A percentile compares a stretch with the other conserved stretches of the same genome.
Conservation (phyloP, 2,888 invertebrate species). For the Yponomeuta evonymella region DNA sequence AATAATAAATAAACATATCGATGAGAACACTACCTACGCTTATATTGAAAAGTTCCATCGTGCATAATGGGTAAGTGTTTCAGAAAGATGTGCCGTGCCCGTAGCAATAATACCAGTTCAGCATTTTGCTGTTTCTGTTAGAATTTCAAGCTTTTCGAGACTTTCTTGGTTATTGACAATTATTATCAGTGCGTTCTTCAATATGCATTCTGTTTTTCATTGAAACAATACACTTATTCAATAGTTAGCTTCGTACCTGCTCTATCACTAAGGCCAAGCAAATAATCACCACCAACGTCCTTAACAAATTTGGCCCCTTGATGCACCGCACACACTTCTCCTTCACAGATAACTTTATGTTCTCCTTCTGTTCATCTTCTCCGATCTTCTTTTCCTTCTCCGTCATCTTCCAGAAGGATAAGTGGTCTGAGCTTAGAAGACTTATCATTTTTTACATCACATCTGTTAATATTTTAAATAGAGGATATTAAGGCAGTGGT, state of each 20-base stretch:
- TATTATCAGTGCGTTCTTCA: too few relatives aligned
- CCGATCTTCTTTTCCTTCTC: constrained; percentile 23
- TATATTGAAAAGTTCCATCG: too few relatives aligned
- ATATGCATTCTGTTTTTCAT: too few relatives aligned
- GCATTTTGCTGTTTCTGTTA: too few relatives aligned
- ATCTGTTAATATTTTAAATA: neutral
- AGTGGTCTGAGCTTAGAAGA: neutral
- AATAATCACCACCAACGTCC: constrained; percentile 69
- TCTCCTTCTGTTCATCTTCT: constrained; percentile 26
- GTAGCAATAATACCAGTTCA: too few relatives aligned
- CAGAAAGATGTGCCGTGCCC: too few relatives aligned
- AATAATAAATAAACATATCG: too few relatives aligned
- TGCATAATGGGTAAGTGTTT: too few relatives aligned
- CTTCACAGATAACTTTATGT: constrained; percentile 34
- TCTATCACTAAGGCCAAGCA: constrained; percentile 76
- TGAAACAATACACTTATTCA: too few relatives aligned
- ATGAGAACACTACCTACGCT: too few relatives aligned
- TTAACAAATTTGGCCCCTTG: constrained; percentile 73
- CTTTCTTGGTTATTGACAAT: too few relatives aligned
- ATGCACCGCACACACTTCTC: constrained; percentile 55
- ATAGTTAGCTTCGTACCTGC: constrained; percentile 58
- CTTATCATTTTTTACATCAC: constrained; percentile 3
- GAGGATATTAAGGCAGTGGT: neutral
- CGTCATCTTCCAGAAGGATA: constrained; percentile 21
- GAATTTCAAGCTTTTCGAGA: too few relatives aligned